Evolutionary conservation across 2,797 vertebrate species (phyloP).

Genomic region (Eidolon dupreanum): DNA sequence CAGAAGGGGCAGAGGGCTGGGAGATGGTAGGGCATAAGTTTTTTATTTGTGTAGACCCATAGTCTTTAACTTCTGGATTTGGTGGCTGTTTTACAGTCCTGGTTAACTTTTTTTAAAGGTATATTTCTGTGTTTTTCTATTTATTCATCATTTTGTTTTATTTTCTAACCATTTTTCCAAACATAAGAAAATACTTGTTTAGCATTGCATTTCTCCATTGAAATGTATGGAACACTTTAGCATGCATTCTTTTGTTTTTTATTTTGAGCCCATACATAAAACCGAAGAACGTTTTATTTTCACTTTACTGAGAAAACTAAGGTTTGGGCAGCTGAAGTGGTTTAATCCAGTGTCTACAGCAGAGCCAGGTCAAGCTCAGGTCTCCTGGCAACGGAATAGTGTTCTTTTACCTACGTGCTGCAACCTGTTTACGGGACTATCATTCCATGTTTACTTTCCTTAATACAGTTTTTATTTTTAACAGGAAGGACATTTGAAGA

Average conservation of each 20-base stretch:
- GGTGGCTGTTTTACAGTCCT: not conserved
- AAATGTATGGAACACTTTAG: not conserved
- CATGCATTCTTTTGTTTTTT: not conserved
- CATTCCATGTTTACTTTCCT: not conserved
- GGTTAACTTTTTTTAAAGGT: not conserved
- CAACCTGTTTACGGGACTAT: not conserved
- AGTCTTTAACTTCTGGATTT: conserved; percentile 6
- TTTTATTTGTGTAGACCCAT: not conserved
- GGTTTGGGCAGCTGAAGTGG: not conserved
- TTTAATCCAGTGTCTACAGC: not conserved
- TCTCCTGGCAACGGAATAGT: not conserved
- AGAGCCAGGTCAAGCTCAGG: not conserved
- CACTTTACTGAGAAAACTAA: not conserved
- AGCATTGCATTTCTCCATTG: not conserved
- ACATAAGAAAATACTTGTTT: not conserved
- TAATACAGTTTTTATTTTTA: conserved; percentile 20
- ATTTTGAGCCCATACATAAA: not conserved
- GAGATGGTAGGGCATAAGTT: too few relatives aligned
- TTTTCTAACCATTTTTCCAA: not conserved
- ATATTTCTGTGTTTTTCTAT: not conserved
- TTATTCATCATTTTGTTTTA: not conserved
- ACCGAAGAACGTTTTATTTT: not conserved
- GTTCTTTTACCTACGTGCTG: not conserved
- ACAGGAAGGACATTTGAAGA: not conserved
- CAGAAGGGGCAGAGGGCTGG: not conserved